Conservation (phyloP, 2,797 vertebrate genomes). For the Ceryle rudis region DNA sequence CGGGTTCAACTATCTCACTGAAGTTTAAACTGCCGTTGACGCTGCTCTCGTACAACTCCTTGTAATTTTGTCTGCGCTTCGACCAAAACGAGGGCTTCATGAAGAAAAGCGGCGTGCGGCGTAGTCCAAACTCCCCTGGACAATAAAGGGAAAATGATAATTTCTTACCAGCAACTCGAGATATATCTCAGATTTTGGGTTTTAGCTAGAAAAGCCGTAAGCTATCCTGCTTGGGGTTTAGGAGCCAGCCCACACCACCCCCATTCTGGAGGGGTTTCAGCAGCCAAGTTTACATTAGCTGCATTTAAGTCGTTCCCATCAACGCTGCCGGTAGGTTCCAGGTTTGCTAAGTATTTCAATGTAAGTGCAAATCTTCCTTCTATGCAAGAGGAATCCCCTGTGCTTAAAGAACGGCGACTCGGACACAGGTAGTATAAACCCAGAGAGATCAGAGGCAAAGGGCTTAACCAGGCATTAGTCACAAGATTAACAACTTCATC, state of each 20-base stretch:
- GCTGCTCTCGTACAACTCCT: conserved; percentile 87
- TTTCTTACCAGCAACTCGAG: background rate
- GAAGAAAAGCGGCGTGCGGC: conserved; percentile 89
- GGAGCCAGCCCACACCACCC: background rate
- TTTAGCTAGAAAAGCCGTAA: background rate
- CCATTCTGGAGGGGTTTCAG: background rate
- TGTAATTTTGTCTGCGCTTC: conserved; percentile 86
- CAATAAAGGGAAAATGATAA: background rate
- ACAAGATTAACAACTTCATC: background rate
- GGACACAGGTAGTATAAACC: accelerated
- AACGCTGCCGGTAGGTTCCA: background rate
- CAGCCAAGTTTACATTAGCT: background rate
- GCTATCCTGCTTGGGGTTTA: background rate
- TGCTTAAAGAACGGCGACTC: background rate
- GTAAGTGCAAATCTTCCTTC: background rate
- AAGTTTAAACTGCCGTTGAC: conserved; percentile 79
- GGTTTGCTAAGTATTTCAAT: background rate
- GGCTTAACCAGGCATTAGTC: background rate
- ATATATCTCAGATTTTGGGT: background rate
- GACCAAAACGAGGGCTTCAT: conserved; percentile 96
- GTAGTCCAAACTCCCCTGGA: conserved; percentile 91
- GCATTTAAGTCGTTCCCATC: background rate
- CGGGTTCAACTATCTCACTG: conserved; percentile 86
- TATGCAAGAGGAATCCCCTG: background rate
- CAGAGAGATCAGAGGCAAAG: background rate